Evolutionary conservation across 2,797 vertebrate genomes (phyloP), one percentile per base, ranked within the genome.

Genomic region (Acanthurus leucopareius): DNA sequence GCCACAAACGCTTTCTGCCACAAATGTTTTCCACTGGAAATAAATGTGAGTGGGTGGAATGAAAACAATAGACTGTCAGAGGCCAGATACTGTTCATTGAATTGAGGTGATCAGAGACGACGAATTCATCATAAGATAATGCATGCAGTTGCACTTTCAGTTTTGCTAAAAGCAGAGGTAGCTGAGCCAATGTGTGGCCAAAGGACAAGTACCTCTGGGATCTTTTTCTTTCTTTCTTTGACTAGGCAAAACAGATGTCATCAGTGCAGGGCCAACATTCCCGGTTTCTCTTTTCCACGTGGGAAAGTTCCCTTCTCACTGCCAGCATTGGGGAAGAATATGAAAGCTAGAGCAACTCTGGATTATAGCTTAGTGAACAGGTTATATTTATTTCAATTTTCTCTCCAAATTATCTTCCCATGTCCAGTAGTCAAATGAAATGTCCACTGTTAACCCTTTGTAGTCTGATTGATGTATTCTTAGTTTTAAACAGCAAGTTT

Each of bases 231-330:
- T 58, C 40, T 68, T 68, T 78, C 76, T 83, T 88, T 68, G 77
- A 90, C 88, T 82, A 78, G 78, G 80, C 83, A 81, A 92, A 95
- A 93, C 95, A 95, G 95, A 96, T 96, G 95, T 94, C 60, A 28
- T 59, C 66, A 69, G 45, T 79, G 64, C 61, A 35, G 73, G 54
- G 94, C 94, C 95, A 95, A 94, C 87, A 92, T 94, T 95, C 93
- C 90, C 92, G 59, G 71, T 93, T 90, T 91, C 78, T 82, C 83
- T 84, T 94, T 94, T 96, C 92, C 94, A 93, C 87, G 88, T 81
- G 89, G 93, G 77, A 95, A 95, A 95, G 75, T 95, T 95, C 88
- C 87, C 70, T 69, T 89, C 64, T 48, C 15, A 3, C 66, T 95
- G 94, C 94, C 94, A 95, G 79, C 74, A 77, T 80, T 80, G 61